A percentile compares a stretch with the other conserved stretches of the same genome.
These are phyloP conservation scores for Volucella inflata DNA, from an alignment of 2,888 invertebrate species.

Conservation along the genomic window DNA sequence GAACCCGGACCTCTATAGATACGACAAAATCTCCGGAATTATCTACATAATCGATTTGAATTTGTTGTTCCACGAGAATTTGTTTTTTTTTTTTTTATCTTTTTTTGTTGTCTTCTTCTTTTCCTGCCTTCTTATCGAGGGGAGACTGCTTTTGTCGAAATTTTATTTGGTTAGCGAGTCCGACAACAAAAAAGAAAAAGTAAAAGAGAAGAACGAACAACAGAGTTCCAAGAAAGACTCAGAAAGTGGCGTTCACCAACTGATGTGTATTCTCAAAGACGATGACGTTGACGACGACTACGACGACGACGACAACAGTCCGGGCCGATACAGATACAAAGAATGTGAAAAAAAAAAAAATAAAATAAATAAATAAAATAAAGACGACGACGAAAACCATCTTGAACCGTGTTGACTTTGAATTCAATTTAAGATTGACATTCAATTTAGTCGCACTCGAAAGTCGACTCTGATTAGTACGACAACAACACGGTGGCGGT, in stretches of 20 bases:
- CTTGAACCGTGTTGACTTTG: conserved; percentile 67
- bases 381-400: conserved; percentile 14
- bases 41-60: conserved; percentile 70
- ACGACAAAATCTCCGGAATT: conserved; percentile 58
- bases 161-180: conserved; percentile 28
- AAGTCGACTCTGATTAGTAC: too few relatives aligned
- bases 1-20: conserved; percentile 31
- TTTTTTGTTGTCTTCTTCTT: neutral
- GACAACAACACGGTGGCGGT: conserved; percentile 36
- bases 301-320: conserved; percentile 39
- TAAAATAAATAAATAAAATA: conserved; percentile 16
- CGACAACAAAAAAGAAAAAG: conserved; percentile 12
- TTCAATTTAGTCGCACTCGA: conserved; percentile 61
- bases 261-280: conserved; percentile 37
- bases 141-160: neutral
- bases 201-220: neutral
- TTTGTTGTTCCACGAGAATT: conserved; percentile 23
- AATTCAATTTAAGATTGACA: conserved; percentile 72
- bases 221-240: neutral
- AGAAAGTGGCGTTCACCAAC: conserved; percentile 17
- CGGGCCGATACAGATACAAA: conserved; percentile 14
- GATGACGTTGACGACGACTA: too few relatives aligned
- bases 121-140: neutral
- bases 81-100: neutral
- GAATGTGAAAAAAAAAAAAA: neutral